Evolutionary conservation across 2,888 invertebrate genomes (phyloP), one percentile per base, ranked within the genome.

Genomic region (Cyclophora punctaria): DNA sequence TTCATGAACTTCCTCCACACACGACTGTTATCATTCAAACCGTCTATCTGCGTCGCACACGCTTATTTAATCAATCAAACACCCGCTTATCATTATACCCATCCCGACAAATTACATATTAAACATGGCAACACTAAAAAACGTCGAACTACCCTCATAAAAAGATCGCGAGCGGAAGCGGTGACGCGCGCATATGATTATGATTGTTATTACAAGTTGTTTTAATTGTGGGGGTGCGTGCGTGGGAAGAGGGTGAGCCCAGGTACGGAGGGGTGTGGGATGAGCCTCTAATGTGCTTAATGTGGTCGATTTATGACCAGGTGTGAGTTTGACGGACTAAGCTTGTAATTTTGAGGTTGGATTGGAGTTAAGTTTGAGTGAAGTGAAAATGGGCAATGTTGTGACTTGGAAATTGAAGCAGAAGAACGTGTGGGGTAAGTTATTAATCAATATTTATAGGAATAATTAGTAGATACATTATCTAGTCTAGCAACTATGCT

Each of bases 101-200:
- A 81, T 82, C 79, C 79, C 75, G 75, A 78, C 83, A 86, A 87
- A 87, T 86, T 85, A 85, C 83, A 85, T 81, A 84, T 81, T 85
- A 83, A 84, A 64, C 78, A 69, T 71, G 71, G 80, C 67, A 79
- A 74, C 75, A 78, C 75, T 80, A 80, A 83, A 80, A 37, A 81
- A 79, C 67, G 75, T 81, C 80, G 77, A 71, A 76, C 66, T 80
- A 69, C 76, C 75, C 75, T 69, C 64, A 58, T 62, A 64, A 64
- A 64, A 69, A 65, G 48, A 54, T 56, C 46, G 48, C 46, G 50
- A 49, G 69, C 86, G 86, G 84, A 83, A 84, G 83, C 74, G 59
- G 61, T 59, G 70, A 64, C 79, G 77, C 71, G 75, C 70, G 82
- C 80, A 76, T 81, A 78, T 80, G 78, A 83, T 83, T 81, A 81